Conservation (phyloP, 2,113 vertebrate species). For the Sceloporus undulatus region DNA sequence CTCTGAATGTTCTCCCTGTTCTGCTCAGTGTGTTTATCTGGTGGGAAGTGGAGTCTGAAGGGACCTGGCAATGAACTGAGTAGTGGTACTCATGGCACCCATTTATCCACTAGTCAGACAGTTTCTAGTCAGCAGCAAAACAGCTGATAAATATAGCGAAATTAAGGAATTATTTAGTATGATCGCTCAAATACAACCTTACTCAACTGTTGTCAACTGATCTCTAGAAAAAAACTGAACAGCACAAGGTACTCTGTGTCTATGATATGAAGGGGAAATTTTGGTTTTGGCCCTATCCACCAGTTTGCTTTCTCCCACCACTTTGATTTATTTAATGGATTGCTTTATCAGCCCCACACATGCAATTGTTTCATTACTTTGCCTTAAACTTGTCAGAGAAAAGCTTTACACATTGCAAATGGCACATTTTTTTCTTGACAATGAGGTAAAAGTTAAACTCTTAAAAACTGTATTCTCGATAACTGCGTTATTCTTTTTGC, state of each 20-base stretch:
- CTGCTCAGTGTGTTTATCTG: no score
- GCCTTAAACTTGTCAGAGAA: slow-evolving; percentile 67
- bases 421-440: slow-evolving; percentile 62
- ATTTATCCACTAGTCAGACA: no score
- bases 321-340: slow-evolving; percentile 53
- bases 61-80: no score
- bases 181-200: not conserved
- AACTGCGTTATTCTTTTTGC: slow-evolving; percentile 41
- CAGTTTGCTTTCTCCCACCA: not conserved
- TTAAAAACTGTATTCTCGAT: slow-evolving; percentile 40
- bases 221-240: not conserved
- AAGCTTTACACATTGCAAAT: slow-evolving; percentile 51
- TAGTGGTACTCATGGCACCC: no score
- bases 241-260: not conserved
- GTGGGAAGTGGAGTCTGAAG: not conserved
- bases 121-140: no score
- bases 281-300: not conserved
- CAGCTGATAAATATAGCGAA: not conserved
- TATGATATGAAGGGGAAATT: not conserved
- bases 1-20: no score
- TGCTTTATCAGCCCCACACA: slow-evolving; percentile 60
- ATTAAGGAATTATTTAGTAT: not conserved
- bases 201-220: not conserved
- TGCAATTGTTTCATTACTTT: slow-evolving; percentile 54
- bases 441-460: slow-evolving; percentile 58